Conservation (phyloP, 2,888 invertebrate genomes). For the Trachelus iudaicus region DNA sequence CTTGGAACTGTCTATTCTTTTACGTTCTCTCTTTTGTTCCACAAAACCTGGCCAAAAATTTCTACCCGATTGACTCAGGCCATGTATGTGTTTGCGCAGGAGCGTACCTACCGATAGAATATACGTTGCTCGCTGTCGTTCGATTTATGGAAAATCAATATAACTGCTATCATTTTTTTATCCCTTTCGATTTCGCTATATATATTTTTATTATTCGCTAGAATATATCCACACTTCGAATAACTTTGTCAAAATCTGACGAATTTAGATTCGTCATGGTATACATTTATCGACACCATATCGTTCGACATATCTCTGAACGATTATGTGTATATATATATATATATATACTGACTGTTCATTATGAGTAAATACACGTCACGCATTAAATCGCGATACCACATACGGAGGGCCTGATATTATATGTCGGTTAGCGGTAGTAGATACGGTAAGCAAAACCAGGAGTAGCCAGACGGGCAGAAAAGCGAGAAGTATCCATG, state of each 20-base stretch:
- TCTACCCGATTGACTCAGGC: background rate
- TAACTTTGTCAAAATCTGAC: background rate
- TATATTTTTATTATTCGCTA: background rate
- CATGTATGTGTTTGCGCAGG: background rate
- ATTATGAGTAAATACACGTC: background rate
- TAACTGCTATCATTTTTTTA: slow-evolving; percentile 10
- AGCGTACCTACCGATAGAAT: background rate
- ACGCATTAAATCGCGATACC: background rate
- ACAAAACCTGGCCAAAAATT: background rate
- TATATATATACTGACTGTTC: too few relatives aligned
- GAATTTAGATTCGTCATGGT: background rate
- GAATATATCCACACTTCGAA: background rate
- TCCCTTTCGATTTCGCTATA: slow-evolving; percentile 1
- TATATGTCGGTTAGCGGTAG: background rate
- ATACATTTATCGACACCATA: background rate
- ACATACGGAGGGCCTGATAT: background rate
- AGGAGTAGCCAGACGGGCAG: background rate
- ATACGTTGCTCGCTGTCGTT: slow-evolving; percentile 4
- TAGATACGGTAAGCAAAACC: background rate
- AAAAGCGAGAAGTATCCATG: slow-evolving; percentile 27
- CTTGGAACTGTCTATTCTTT: background rate
- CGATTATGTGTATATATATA: background rate
- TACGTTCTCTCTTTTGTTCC: background rate
- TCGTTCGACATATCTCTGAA: background rate
- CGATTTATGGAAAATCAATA: slow-evolving; percentile 48